Base-by-base conservation (phyloP, 2,888 invertebrate genomes). In the Bhutanitis thaidina region DNA sequence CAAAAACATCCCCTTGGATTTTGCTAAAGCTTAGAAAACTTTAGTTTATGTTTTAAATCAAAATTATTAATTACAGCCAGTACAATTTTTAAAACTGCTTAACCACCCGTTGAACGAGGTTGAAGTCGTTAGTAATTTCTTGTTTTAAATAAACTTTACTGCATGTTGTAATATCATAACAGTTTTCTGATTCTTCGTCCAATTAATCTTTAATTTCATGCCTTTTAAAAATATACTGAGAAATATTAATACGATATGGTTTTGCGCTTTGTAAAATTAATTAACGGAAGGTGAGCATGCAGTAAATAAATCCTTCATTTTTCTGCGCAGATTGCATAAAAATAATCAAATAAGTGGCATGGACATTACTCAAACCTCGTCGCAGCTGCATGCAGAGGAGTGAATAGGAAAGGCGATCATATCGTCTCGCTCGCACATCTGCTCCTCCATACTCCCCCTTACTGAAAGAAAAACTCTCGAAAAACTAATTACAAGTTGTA, bases 401-500 rank as follows among this genome's bases (percentile, higher is more conserved):
- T 56, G 54, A 74, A 76, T 61, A 36, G 71, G 60, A 70, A 77
- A 47, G 59, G 56, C 55, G 44, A 49, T 49, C 58, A 41, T 43
- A 54, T 32, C 57, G 49, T 79, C 78, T 64, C 72, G 45, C 69
- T 83, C 76, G 41, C 71, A 60, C 83, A 54, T 66, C 59, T 52
- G 62, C 67, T 67, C 76, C 80, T 69, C 80, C 80, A 75, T 79
- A 65, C 74, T 71, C 85, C 82, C 82, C 80, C 80, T 78, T 77
- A 78, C 80, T 80, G 86, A 88, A 90, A 90, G 90, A 90, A 90
- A 90, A 90, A 90, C 89, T 90, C 90, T 87, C 89, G 82, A 90
- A 90, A 90, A 90, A 90, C 90, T 90, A 90, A 90, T 90, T 90
- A 90, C 90, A 90, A 90, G 80, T 90, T 90, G 90, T 90, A 90